Conservation (phyloP, 2,888 invertebrate genomes). For the Candidula unifasciata region DNA sequence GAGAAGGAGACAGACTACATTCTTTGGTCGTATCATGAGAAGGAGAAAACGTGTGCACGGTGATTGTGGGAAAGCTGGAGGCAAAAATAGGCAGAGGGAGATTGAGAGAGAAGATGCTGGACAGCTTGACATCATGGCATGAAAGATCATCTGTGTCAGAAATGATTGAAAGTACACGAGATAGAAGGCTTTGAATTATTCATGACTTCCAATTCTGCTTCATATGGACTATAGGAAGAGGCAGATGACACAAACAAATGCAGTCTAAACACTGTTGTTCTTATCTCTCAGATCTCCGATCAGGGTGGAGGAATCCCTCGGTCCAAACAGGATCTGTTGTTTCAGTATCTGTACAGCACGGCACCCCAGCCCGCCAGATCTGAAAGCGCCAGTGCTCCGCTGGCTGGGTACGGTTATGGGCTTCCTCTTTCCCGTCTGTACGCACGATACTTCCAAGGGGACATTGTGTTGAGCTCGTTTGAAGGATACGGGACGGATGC, state of each 20-base stretch:
- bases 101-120: too few relatives aligned
- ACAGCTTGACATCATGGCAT: too few relatives aligned
- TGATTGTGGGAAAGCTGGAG: too few relatives aligned
- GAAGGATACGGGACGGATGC: slow-evolving; percentile 99
- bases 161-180: too few relatives aligned
- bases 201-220: too few relatives aligned
- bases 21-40: too few relatives aligned
- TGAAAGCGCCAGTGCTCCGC: slow-evolving; percentile 89
- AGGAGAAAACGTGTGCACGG: too few relatives aligned
- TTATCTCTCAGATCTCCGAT: slow-evolving; percentile 88
- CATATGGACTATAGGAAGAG: neutral
- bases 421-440: slow-evolving; percentile 96
- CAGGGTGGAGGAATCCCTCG: slow-evolving; percentile 97
- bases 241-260: neutral
- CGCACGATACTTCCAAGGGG: slow-evolving; percentile 98
- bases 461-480: slow-evolving; percentile 92
- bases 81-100: too few relatives aligned
- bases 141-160: too few relatives aligned
- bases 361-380: slow-evolving; percentile 93
- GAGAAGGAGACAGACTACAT: too few relatives aligned
- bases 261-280: neutral
- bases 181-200: too few relatives aligned
- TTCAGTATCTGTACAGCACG: slow-evolving; percentile 99
- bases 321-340: slow-evolving; percentile 86
- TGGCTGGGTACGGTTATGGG: slow-evolving; percentile 94